These are phyloP conservation scores for Acrossocheilus fasciatus DNA, from an alignment of 2,797 vertebrate genomes.

Conservation along the genomic window DNA sequence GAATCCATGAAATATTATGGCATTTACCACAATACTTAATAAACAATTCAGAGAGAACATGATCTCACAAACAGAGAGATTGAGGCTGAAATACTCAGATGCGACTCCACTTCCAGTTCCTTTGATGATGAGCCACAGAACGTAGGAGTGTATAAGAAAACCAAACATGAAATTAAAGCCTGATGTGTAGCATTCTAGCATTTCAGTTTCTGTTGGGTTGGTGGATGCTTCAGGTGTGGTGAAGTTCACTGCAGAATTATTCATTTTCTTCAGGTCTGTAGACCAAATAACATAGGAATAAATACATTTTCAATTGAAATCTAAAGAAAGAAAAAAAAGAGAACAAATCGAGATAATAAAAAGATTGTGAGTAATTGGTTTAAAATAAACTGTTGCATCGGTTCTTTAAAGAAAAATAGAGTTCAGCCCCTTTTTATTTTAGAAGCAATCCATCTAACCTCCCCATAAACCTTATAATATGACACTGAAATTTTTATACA, in stretches of 20 bases:
- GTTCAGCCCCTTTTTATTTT: background rate
- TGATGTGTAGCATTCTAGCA: conserved; percentile 11
- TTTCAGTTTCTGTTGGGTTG: background rate
- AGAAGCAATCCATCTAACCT: background rate
- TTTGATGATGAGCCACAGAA: conserved; percentile 37
- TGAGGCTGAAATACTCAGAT: conserved; percentile 38
- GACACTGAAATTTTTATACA: background rate
- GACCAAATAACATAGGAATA: background rate
- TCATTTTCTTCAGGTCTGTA: conserved; percentile 13
- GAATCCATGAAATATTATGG: background rate
- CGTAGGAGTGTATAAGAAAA: conserved; percentile 21
- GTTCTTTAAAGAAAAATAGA: background rate
- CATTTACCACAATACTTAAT: background rate
- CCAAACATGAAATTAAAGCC: background rate
- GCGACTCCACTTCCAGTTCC: background rate
- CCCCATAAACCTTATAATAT: background rate
- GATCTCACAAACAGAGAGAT: conserved; percentile 13
- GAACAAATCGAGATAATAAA: background rate
- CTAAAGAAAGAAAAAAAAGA: background rate
- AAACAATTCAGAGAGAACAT: conserved; percentile 19
- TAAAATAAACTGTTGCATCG: background rate
- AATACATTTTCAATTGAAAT: background rate
- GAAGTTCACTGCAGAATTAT: conserved; percentile 1
- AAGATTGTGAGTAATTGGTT: background rate
- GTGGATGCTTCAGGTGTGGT: background rate